Evolutionary conservation across 2,113 vertebrate genomes (phyloP).

Genomic region (Thermophis baileyi): DNA sequence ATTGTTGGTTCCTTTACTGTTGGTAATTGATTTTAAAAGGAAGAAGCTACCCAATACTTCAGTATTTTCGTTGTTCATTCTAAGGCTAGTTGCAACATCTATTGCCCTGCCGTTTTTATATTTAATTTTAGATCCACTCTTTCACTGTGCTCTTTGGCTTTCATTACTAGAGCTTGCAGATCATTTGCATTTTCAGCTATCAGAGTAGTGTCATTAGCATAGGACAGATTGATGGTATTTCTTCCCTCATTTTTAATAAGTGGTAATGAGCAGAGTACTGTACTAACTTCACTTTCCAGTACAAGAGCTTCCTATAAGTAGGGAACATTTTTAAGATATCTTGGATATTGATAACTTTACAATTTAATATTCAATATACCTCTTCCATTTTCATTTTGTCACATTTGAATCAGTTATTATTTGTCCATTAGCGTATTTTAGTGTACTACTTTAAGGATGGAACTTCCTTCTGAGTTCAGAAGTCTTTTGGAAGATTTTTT

Average conservation of each 20-base stretch:
- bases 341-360: not conserved
- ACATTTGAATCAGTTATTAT: not conserved
- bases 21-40: not conserved
- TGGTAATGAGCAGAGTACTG: not conserved
- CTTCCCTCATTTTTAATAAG: not conserved
- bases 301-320: not conserved
- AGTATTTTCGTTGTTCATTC: not conserved
- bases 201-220: not conserved
- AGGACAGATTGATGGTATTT: not conserved
- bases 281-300: not conserved
- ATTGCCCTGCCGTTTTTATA: not conserved
- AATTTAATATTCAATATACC: not conserved
- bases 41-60: not conserved
- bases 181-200: not conserved
- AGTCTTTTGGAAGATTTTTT: not conserved
- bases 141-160: not conserved
- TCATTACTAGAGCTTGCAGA: not conserved
- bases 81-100: not conserved
- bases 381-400: not conserved
- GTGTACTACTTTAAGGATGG: not conserved
- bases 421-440: not conserved
- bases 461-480: not conserved
- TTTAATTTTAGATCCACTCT: not conserved
- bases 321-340: not conserved
- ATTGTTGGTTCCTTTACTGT: not conserved